Evolutionary conservation across 2,797 vertebrate species (phyloP).

Genomic region (Eidolon dupreanum): DNA sequence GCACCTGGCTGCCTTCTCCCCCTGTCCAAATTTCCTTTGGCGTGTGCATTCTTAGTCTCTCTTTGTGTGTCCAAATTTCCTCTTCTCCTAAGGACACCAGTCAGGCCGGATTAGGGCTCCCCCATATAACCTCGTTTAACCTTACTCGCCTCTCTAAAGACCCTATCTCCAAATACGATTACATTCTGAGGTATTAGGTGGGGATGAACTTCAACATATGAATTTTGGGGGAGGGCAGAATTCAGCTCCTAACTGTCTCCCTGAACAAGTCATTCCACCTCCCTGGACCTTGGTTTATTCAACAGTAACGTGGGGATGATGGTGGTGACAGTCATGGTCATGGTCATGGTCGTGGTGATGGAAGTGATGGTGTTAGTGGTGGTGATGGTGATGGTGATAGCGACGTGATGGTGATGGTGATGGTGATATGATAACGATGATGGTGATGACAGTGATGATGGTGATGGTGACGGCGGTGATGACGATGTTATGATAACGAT

Average conservation of each 20-base stretch:
- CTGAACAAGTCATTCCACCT: not conserved
- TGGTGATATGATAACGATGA: accelerated
- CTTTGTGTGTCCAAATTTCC: too few relatives aligned
- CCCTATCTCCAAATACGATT: not conserved
- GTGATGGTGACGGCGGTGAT: not conserved
- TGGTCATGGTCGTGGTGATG: not conserved
- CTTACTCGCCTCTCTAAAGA: not conserved
- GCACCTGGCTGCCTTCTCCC: not conserved
- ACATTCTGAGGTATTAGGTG: not conserved
- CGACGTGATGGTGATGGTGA: not conserved
- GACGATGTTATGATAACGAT: accelerated
- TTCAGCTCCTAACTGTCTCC: not conserved
- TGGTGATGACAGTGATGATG: accelerated
- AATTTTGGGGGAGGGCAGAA: not conserved
- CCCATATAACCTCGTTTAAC: not conserved
- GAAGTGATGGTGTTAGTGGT: not conserved
- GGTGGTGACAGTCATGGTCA: not conserved
- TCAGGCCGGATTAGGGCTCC: not conserved
- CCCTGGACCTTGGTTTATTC: not conserved
- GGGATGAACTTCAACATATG: not conserved
- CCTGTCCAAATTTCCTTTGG: not conserved
- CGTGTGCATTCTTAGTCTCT: not conserved
- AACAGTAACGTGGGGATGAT: not conserved
- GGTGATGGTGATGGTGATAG: accelerated
- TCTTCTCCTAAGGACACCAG: not conserved